phyloP scores from a whole-genome alignment of 2,888 invertebrate genomes.

The Andrena marginata region DNA sequence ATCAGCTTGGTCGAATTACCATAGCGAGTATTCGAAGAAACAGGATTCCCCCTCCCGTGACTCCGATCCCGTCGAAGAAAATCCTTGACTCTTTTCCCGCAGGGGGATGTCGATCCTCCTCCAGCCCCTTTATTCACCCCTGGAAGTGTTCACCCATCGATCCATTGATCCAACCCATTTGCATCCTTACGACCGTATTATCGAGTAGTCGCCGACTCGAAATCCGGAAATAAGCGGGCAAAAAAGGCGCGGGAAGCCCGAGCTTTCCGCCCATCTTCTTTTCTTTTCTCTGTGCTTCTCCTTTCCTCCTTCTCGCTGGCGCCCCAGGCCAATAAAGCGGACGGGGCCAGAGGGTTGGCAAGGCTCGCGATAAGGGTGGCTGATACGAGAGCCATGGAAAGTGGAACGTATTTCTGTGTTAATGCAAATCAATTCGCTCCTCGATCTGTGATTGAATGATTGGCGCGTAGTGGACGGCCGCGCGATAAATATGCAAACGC shows the following conservation, averaged over 20 bases:
- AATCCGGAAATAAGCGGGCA: conserved; percentile 34
- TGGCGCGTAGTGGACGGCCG: background rate
- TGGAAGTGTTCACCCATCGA: conserved; percentile 73
- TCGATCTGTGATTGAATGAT: conserved; percentile 1
- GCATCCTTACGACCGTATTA: conserved; percentile 73
- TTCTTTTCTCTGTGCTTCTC: background rate
- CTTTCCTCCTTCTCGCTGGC: background rate
- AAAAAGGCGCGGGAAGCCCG: conserved; percentile 7
- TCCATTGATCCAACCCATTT: conserved; percentile 76
- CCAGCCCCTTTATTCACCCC: conserved; percentile 60
- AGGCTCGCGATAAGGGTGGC: background rate
- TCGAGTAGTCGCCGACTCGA: conserved; percentile 41
- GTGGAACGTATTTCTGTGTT: background rate
- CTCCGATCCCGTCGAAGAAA: conserved; percentile 79
- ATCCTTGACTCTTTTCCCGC: conserved; percentile 82
- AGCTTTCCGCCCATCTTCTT: background rate
- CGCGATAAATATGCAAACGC: background rate
- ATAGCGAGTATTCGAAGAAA: conserved; percentile 39
- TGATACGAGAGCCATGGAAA: background rate
- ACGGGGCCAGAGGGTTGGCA: background rate
- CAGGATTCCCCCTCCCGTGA: conserved; percentile 82
- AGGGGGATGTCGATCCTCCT: conserved; percentile 78
- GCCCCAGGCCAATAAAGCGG: background rate
- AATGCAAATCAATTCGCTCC: conserved; percentile 17
- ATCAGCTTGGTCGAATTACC: background rate